Evolutionary conservation across 2,113 vertebrate genomes (phyloP).

Genomic region (Eretmochelys imbricata): DNA sequence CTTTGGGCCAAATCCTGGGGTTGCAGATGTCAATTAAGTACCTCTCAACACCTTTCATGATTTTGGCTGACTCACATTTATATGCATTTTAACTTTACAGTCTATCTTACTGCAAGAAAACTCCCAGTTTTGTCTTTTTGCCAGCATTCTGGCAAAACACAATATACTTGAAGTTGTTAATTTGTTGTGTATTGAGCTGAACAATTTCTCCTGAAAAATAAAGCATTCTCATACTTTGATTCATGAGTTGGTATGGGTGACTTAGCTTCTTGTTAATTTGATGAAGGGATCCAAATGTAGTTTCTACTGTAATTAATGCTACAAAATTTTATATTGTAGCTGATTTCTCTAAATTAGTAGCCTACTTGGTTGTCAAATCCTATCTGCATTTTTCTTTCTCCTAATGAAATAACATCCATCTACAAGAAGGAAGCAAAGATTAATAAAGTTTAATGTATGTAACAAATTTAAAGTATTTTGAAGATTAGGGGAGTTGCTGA

Average conservation of each 20-base stretch:
- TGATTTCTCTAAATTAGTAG: not conserved
- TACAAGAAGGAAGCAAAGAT: not conserved
- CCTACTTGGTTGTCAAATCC: not conserved
- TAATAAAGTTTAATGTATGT: not conserved
- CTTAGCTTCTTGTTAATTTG: not conserved
- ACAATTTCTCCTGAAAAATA: not conserved
- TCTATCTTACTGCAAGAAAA: not conserved
- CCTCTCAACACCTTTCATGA: not conserved
- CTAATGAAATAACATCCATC: not conserved
- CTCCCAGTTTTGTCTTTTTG: not conserved
- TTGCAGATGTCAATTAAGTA: not conserved
- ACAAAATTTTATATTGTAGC: not conserved
- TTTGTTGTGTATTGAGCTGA: not conserved
- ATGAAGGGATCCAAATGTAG: not conserved
- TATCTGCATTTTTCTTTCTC: conserved; percentile 1
- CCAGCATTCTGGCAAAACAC: not conserved
- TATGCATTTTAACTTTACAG: not conserved
- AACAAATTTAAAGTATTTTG: not conserved
- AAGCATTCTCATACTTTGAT: not conserved
- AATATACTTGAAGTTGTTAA: not conserved
- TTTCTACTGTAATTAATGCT: not conserved
- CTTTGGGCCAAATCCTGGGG: not conserved
- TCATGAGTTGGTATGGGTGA: not conserved
- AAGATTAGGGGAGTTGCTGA: not conserved
- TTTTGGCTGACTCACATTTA: not conserved